These are phyloP conservation scores for Pandemis heparana DNA, from an alignment of 2,888 invertebrate species.

Conservation along the genomic window DNA sequence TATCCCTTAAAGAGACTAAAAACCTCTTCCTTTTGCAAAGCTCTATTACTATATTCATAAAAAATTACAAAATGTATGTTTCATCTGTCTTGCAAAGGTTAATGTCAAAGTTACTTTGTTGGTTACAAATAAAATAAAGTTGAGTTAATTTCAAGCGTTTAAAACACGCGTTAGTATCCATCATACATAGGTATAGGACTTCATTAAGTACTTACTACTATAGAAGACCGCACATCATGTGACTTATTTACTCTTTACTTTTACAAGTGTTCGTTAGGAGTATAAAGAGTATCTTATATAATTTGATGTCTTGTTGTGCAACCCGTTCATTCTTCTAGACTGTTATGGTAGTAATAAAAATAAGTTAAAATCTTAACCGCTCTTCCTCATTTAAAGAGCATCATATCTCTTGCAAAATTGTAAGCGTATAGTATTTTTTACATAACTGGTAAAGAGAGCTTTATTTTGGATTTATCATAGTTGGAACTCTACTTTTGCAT, in stretches of 20 bases:
- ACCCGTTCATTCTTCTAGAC: conserved; percentile 13
- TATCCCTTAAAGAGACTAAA: no score
- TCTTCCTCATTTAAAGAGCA: conserved; percentile 18
- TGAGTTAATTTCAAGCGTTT: no score
- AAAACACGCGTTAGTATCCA: no score
- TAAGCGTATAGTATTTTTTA: not conserved
- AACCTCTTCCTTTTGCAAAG: no score
- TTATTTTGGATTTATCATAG: no score
- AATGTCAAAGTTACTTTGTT: not conserved
- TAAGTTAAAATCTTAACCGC: conserved; percentile 30
- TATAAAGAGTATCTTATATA: conserved; percentile 17
- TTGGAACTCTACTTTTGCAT: no score
- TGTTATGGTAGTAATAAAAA: conserved; percentile 34
- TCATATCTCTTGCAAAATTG: conserved; percentile 22
- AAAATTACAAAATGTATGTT: no score
- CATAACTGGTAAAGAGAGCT: not conserved
- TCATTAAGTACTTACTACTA: not conserved
- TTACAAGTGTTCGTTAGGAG: not conserved
- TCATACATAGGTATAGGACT: not conserved
- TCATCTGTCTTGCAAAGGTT: no score
- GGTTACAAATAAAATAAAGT: not conserved
- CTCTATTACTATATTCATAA: no score
- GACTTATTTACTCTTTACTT: not conserved
- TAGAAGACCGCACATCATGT: not conserved
- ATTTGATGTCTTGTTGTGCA: conserved; percentile 7